These are phyloP conservation scores for Melitaea cinxia DNA, from an alignment of 1,140 invertebrate species.

Conservation along the genomic window DNA sequence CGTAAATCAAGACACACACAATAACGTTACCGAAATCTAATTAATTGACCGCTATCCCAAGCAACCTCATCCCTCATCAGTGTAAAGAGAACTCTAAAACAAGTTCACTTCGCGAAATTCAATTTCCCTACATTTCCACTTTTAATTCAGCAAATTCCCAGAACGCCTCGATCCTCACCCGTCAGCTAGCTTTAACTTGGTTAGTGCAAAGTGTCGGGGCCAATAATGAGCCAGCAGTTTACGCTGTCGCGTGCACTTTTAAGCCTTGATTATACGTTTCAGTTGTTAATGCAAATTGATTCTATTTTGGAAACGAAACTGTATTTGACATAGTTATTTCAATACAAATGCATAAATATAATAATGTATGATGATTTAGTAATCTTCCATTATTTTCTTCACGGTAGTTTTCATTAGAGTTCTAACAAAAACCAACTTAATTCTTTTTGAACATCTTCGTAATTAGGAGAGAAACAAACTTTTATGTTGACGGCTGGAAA, in stretches of 20 bases:
- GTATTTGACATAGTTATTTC: too few relatives aligned
- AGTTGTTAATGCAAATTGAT: too few relatives aligned
- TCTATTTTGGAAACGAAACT: too few relatives aligned
- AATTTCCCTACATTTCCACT: slow-evolving; percentile 49
- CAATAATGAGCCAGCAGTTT: slow-evolving; percentile 37
- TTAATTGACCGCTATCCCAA: slow-evolving; percentile 1
- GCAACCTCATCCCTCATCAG: slow-evolving; percentile 15
- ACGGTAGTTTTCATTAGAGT: too few relatives aligned
- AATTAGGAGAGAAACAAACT: too few relatives aligned
- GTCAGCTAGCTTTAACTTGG: slow-evolving; percentile 44
- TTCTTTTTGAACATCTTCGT: too few relatives aligned
- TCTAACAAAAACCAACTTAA: too few relatives aligned
- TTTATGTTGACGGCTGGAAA: too few relatives aligned
- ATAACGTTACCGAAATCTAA: slow-evolving; percentile 1
- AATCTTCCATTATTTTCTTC: too few relatives aligned
- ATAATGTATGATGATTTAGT: too few relatives aligned
- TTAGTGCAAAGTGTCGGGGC: slow-evolving; percentile 41
- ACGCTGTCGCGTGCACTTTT: slow-evolving; percentile 26
- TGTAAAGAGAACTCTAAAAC: slow-evolving; percentile 33
- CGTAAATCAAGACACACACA: not conserved
- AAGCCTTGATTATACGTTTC: not conserved
- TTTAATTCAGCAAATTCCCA: slow-evolving; percentile 44
- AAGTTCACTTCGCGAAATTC: slow-evolving; percentile 38
- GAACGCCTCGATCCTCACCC: slow-evolving; percentile 31
- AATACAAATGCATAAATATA: too few relatives aligned